Evolutionary conservation across 2,113 vertebrate genomes (phyloP), one percentile per base, ranked within the genome.

Genomic region (Nothocercus julius): DNA sequence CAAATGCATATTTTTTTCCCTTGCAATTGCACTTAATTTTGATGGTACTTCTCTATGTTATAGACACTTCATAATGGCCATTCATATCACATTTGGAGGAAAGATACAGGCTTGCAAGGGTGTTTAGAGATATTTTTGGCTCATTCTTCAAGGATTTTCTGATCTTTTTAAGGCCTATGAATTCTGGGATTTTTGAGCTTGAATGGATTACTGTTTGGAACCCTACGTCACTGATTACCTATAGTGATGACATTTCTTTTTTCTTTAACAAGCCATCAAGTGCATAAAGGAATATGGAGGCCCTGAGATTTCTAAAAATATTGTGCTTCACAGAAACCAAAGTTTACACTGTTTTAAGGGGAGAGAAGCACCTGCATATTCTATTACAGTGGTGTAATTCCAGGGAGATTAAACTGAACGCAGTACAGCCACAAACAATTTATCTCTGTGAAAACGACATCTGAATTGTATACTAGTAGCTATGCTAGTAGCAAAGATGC

Each of bases 391-490:
- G 38, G 30, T 66, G 12, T 68, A 92, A 76, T 78, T 82, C 66
- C n/a, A 73, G 34, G 77, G 70, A 75, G 74, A 86, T 80, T 82
- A 85, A 82, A 76, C n/a, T 68, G 69, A 91, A 81, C 84, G 85
- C 32, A 59, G 27, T 38, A 72, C 30, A 87, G 10, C 5, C 56
- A 49, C 32, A 87, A 91, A 51, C 3, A 79, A 64, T 93, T 90
- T 92, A 54, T 15, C 4, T 9, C 1, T 0, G 59, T 79, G 75
- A 83, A 58, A 87, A 92, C 58, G 85, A 62, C 30, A 80, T 40
- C 45, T 88, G 92, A 84, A 92, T 40, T 82, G 34, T 81, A 32
- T 67, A 47, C 28, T 44, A 53, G 66, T 44, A 92, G 13, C 32
- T 86, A 68, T 16, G 62, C 34, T 56, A 85, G 49, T 28, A 88